Conservation (phyloP, 1,140 invertebrate genomes). For the Hirudo medicinalis region DNA sequence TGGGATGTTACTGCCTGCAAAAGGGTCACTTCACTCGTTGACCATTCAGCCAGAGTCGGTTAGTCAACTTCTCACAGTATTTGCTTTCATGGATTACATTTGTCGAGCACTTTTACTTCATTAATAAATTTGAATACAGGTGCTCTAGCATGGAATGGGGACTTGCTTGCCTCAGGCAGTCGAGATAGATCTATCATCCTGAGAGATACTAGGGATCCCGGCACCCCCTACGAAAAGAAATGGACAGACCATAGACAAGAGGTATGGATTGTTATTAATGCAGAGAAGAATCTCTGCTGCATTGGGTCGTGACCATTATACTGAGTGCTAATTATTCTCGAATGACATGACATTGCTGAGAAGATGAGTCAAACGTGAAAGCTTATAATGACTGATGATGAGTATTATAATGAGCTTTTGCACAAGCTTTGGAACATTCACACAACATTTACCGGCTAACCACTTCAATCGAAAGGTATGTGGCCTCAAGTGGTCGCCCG, state of each 20-base stretch:
- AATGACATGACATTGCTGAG: neutral
- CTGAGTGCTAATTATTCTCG: neutral
- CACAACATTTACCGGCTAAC: too few relatives aligned
- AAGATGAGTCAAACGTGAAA: neutral
- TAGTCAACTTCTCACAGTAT: slow-evolving; percentile 24
- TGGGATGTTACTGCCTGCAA: slow-evolving; percentile 89
- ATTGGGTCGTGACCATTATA: neutral
- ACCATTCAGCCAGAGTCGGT: slow-evolving; percentile 67
- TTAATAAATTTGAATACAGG: slow-evolving; percentile 42
- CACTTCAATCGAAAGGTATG: slow-evolving; percentile 51
- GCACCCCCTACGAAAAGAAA: slow-evolving; percentile 41
- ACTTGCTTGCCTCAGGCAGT: slow-evolving; percentile 88
- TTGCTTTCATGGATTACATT: neutral
- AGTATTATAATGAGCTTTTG: too few relatives aligned
- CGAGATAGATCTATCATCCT: slow-evolving; percentile 85
- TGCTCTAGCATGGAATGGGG: slow-evolving; percentile 94
- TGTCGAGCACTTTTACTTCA: neutral
- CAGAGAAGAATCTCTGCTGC: neutral
- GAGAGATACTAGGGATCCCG: slow-evolving; percentile 77
- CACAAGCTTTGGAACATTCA: too few relatives aligned
- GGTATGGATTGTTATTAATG: slow-evolving; percentile 45
- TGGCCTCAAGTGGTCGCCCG: slow-evolving; percentile 97
- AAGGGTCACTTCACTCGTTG: slow-evolving; percentile 72
- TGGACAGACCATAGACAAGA: slow-evolving; percentile 89
- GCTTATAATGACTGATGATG: too few relatives aligned